A percentile compares a stretch with the other conserved stretches of the same genome.
These are phyloP conservation scores for Myotis davidii DNA, from an alignment of 2,113 vertebrate genomes.

Conservation along the genomic window DNA sequence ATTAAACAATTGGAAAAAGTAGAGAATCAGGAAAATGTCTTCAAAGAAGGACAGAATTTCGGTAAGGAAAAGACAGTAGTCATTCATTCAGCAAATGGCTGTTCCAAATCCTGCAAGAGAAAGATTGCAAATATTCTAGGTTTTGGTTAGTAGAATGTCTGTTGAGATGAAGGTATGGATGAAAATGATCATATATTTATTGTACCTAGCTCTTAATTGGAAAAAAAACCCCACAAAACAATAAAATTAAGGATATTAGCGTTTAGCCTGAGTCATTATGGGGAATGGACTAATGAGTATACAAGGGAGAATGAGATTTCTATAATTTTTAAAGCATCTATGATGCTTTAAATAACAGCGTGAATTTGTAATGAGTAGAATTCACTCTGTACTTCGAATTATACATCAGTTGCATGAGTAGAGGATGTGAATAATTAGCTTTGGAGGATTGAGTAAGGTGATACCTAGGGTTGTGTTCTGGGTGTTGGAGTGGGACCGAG, in stretches of 20 bases:
- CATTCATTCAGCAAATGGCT: background rate
- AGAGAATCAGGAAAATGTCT: constrained; percentile 20
- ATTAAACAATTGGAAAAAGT: background rate
- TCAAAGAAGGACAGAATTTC: background rate
- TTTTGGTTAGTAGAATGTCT: background rate
- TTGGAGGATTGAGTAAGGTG: background rate
- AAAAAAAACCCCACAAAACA: background rate
- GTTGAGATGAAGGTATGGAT: background rate
- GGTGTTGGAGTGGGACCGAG: background rate
- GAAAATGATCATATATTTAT: background rate
- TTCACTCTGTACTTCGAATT: background rate
- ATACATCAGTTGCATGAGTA: background rate
- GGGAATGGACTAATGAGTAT: background rate
- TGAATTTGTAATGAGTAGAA: constrained; percentile 11
- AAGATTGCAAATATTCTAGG: background rate
- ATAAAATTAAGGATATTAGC: background rate
- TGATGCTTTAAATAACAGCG: constrained; percentile 2
- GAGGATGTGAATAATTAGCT: background rate
- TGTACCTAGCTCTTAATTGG: constrained; percentile 7
- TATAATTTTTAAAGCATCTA: background rate
- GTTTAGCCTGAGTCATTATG: background rate
- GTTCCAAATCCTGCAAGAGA: background rate
- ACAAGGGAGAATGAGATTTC: background rate
- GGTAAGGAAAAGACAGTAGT: background rate
- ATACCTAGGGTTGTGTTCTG: background rate